Conservation (phyloP, 2,113 vertebrate species). For the Verasper variegatus region DNA sequence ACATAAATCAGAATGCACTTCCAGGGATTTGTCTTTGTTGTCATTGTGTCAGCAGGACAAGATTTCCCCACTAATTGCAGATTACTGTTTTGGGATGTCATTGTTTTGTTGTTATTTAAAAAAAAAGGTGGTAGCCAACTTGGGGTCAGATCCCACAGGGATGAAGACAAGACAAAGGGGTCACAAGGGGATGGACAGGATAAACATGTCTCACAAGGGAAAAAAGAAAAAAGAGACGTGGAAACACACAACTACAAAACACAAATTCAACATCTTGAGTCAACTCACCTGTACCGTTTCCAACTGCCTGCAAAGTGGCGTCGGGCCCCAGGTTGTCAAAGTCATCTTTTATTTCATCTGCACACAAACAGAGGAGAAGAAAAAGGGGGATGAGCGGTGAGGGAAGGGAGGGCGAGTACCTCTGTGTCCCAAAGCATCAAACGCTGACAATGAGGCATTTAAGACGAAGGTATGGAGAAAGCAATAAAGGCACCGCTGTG, state of each 20-base stretch:
- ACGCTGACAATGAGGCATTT: conserved; percentile 58
- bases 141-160: background rate
- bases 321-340: conserved; percentile 95
- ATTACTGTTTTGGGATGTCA: conserved; percentile 15
- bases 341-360: conserved; percentile 99
- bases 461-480: conserved; percentile 56
- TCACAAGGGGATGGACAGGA: background rate
- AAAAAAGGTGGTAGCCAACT: background rate
- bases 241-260: background rate
- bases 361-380: conserved; percentile 64
- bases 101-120: conserved; percentile 22
- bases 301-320: conserved; percentile 87
- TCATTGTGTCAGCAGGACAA: conserved; percentile 21
- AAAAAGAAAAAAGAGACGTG: background rate
- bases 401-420: conserved; percentile 35
- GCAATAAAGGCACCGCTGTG: conserved; percentile 77
- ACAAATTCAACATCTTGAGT: background rate
- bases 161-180: background rate
- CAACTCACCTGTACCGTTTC: conserved; percentile 96
- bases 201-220: background rate
- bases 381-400: background rate
- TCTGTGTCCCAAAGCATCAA: conserved; percentile 30
- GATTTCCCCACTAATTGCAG: conserved; percentile 30
- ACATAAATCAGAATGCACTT: conserved; percentile 29
- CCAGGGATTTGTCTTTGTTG: conserved; percentile 17